phyloP scores from a whole-genome alignment of 1,140 invertebrate species.

The Drosophila ananassae region DNA sequence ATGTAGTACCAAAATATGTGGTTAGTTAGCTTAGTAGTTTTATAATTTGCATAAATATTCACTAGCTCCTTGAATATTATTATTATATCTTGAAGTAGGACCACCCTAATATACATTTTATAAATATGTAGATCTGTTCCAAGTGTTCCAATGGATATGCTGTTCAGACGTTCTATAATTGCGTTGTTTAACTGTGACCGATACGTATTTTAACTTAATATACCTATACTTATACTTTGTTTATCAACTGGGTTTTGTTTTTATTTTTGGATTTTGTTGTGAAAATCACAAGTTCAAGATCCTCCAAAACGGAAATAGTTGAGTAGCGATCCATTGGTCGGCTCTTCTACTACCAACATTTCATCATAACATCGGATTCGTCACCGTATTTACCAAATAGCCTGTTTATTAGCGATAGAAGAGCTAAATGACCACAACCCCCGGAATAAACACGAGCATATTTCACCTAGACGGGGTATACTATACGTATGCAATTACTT shows the following conservation, averaged over 20 bases:
- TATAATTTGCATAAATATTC: too few relatives aligned
- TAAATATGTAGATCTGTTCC: slow-evolving; percentile 22
- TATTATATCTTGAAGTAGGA: background rate
- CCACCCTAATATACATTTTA: slow-evolving; percentile 7
- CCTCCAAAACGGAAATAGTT: slow-evolving; percentile 1
- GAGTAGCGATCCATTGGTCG: background rate
- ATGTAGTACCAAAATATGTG: too few relatives aligned
- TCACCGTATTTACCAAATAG: slow-evolving; percentile 31
- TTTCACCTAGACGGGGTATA: background rate
- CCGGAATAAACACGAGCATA: background rate
- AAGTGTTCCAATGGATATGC: slow-evolving; percentile 14
- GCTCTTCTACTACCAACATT: background rate
- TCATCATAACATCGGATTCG: slow-evolving; percentile 10
- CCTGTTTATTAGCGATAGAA: slow-evolving; percentile 3
- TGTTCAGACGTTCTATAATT: slow-evolving; percentile 26
- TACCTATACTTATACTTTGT: slow-evolving; percentile 6
- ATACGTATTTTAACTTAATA: slow-evolving; percentile 21
- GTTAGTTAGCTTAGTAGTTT: too few relatives aligned
- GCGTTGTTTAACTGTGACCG: slow-evolving; percentile 31
- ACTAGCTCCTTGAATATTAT: background rate
- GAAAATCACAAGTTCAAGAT: slow-evolving; percentile 18
- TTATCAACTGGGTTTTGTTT: slow-evolving; percentile 1
- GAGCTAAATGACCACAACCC: background rate
- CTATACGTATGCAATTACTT: slow-evolving; percentile 4
- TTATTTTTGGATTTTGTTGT: slow-evolving; percentile 4